Evolutionary conservation across 1,140 invertebrate species (phyloP).

Genomic region (Forficula auricularia): DNA sequence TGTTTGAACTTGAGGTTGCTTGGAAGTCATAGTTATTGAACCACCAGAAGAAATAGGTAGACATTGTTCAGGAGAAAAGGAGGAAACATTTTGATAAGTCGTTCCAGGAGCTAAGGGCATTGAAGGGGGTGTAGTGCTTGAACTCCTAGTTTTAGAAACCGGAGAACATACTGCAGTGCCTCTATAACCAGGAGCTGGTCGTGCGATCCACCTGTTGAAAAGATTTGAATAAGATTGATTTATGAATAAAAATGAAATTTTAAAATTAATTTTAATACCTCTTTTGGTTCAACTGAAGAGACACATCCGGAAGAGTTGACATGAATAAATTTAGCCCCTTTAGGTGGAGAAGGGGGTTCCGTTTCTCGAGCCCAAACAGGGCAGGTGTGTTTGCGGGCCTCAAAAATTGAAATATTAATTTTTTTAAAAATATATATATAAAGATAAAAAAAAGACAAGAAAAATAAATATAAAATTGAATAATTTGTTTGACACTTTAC

Average conservation of each 20-base stretch:
- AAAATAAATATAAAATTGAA: conserved; percentile 8
- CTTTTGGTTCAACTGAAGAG: too few relatives aligned
- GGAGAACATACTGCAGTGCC: conserved; percentile 50
- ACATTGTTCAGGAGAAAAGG: conserved; percentile 6
- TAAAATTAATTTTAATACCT: too few relatives aligned
- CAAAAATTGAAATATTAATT: too few relatives aligned
- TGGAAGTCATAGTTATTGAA: not conserved
- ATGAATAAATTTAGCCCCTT: too few relatives aligned
- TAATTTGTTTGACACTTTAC: not conserved
- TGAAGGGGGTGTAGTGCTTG: conserved; percentile 21
- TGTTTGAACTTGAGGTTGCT: not conserved
- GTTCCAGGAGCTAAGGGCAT: conserved; percentile 5
- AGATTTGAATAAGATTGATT: conserved; percentile 4
- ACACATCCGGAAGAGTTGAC: too few relatives aligned
- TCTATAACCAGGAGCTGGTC: conserved; percentile 66
- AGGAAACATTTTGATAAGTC: not conserved
- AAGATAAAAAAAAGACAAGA: too few relatives aligned
- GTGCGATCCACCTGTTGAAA: conserved; percentile 42
- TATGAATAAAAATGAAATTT: too few relatives aligned
- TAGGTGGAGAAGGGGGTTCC: too few relatives aligned
- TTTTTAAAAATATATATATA: too few relatives aligned
- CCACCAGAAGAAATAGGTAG: conserved; percentile 5
- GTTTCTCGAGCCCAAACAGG: too few relatives aligned
- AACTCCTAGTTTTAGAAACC: conserved; percentile 42
- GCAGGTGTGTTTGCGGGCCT: too few relatives aligned